Base-by-base conservation (phyloP, 2,888 invertebrate genomes). In the Serripes groenlandicus region DNA sequence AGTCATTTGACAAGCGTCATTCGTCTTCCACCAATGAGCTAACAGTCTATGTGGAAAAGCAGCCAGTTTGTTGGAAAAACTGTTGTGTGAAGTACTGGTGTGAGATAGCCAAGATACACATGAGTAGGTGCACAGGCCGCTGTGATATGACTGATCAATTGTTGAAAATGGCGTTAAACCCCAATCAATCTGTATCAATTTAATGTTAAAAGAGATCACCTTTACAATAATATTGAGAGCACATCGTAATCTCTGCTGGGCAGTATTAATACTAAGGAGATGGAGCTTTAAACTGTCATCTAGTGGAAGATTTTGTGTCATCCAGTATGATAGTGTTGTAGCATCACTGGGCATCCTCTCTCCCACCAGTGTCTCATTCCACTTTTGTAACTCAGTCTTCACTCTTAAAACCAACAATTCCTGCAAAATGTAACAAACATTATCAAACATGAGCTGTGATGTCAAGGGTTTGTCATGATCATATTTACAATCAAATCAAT, bases 301-400 rank as follows among this genome's bases (percentile, higher is more conserved):
- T 26, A 97, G 94, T 42, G 97, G 96, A 69, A 97, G 95, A 94
- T 97, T 97, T 86, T 97, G 96, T 18, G 97, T 97, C 72, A 97
- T 96, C 97, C 97, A 98, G 94, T 96, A 97, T 0, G 97, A 97
- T 83, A 97, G 95, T 80, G 96, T 96, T 11, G 96, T 95, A 0
- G 97, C 96, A 94, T 97, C 96, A 54, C 94, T 95, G 4, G 97
- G 97, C 94, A 97, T 95, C 32, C 89, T 90, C 35, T 93, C 91
- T 21, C 91, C 80, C 28, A 87, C 81, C 23, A 93, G 77, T 0
- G 90, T 90, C 32, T 92, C 91, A 79, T 94, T 94, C 95, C 95
- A 95, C 69, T 93, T 92, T 72, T 89, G 86, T 70, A 95, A 89
- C 81, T 95, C 95, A 18, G 89, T 78, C 69, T 90, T 90, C n/a